Evolutionary conservation across 1,140 invertebrate genomes (phyloP).

Genomic region (Bombus fervidus): DNA sequence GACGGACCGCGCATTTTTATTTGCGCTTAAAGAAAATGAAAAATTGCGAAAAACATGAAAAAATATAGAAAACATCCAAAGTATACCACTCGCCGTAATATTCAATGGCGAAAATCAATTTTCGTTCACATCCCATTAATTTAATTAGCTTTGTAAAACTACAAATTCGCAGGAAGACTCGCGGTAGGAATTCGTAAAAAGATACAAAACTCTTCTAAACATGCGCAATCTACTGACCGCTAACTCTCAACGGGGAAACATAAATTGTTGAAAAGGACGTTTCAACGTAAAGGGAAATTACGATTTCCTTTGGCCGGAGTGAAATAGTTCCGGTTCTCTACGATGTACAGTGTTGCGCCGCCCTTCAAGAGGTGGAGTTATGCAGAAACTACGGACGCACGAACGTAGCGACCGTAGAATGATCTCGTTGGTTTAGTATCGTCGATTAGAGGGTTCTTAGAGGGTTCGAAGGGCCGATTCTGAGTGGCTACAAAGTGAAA

Average conservation of each 20-base stretch:
- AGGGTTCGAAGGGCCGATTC: slow-evolving; percentile 47
- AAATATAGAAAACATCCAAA: too few relatives aligned
- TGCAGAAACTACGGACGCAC: slow-evolving; percentile 54
- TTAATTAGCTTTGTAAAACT: too few relatives aligned
- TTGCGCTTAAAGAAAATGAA: too few relatives aligned
- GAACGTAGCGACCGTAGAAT: slow-evolving; percentile 45
- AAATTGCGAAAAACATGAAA: fast-evolving
- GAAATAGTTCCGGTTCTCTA: neutral
- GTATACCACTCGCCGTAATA: too few relatives aligned
- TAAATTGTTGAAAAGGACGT: neutral
- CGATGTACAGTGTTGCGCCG: slow-evolving; percentile 56
- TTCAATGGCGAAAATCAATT: too few relatives aligned
- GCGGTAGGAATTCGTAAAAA: too few relatives aligned
- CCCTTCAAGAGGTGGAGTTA: slow-evolving; percentile 48
- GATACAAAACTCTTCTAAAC: too few relatives aligned
- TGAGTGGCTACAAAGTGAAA: slow-evolving; percentile 66
- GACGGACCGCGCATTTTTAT: too few relatives aligned
- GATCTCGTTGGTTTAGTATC: slow-evolving; percentile 68
- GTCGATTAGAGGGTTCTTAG: slow-evolving; percentile 68
- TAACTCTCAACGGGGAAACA: too few relatives aligned
- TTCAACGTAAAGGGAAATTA: neutral
- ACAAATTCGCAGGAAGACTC: too few relatives aligned
- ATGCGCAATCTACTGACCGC: too few relatives aligned
- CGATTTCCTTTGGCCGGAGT: neutral
- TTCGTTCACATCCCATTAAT: too few relatives aligned